Percentiles rank a stretch among this genome's conserved stretches.
Evolutionary conservation across 2,797 vertebrate genomes (phyloP).

Genomic region (Eleutherodactylus coqui): DNA sequence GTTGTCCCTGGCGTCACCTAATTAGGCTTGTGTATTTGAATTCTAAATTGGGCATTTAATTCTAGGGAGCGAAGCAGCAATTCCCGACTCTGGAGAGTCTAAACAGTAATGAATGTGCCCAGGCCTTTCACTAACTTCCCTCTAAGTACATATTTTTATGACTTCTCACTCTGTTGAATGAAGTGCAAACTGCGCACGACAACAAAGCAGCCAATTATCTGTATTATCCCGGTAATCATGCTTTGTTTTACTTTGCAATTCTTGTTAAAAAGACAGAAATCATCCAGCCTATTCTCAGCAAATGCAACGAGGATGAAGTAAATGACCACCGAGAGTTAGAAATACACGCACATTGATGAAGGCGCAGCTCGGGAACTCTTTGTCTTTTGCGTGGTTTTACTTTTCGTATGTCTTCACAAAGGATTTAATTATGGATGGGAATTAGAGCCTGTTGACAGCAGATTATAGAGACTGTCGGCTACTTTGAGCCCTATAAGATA

Average conservation of each 20-base stretch:
- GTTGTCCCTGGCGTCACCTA: not conserved
- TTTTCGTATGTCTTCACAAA: not conserved
- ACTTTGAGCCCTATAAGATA: too few relatives aligned
- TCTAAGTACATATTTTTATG: conserved; percentile 30
- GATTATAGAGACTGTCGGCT: too few relatives aligned
- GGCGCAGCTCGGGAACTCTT: not conserved
- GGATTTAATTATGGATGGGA: not conserved
- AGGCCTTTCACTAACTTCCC: not conserved
- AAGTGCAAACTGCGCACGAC: not conserved
- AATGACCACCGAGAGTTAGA: not conserved
- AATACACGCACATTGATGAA: not conserved
- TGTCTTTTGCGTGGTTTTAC: not conserved
- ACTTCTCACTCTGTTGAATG: conserved; percentile 8
- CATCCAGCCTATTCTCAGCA: not conserved
- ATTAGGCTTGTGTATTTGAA: conserved; percentile 45
- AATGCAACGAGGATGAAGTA: not conserved
- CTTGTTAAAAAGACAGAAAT: not conserved
- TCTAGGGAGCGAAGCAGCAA: conserved; percentile 12
- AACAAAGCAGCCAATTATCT: conserved; percentile 37
- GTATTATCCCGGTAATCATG: conserved; percentile 25
- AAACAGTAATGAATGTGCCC: not conserved
- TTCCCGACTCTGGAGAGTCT: not conserved
- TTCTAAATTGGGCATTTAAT: conserved; percentile 41
- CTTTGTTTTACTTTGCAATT: not conserved
- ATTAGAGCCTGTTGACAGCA: not conserved